These are phyloP conservation scores for Rhynchopsitta pachyrhyncha DNA, from an alignment of 2,113 vertebrate species.

Conservation along the genomic window DNA sequence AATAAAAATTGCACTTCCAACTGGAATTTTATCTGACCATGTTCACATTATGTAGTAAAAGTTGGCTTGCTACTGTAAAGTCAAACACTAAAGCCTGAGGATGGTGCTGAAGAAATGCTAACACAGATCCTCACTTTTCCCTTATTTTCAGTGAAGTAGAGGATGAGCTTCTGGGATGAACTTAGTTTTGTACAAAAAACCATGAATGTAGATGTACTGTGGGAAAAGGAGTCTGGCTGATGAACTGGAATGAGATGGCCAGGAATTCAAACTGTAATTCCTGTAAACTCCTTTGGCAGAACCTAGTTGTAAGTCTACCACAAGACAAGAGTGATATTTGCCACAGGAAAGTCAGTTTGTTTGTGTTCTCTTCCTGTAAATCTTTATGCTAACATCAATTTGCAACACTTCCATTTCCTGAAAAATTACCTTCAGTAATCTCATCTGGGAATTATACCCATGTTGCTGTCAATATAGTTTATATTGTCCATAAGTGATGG, in stretches of 20 bases:
- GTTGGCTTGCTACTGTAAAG: background rate
- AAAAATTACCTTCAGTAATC: background rate
- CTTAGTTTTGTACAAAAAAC: background rate
- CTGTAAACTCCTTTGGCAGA: background rate
- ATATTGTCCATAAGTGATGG: background rate
- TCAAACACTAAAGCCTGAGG: background rate
- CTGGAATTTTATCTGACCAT: conserved; percentile 21
- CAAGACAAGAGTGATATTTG: background rate
- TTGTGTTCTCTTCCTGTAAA: background rate
- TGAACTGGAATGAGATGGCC: background rate
- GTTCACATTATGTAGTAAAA: background rate
- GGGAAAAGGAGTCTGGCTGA: background rate
- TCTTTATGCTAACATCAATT: background rate
- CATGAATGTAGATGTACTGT: background rate
- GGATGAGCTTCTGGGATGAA: background rate
- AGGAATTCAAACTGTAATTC: conserved; percentile 21
- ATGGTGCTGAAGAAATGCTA: background rate
- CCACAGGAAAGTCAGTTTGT: background rate
- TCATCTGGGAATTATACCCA: background rate
- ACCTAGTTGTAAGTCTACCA: background rate
- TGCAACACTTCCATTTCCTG: background rate
- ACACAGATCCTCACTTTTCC: background rate
- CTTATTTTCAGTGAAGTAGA: background rate
- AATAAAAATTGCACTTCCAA: background rate
- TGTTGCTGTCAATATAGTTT: conserved; percentile 14